Percentiles rank a stretch among this genome's conserved stretches.
phyloP scores from a whole-genome alignment of 2,888 invertebrate species.

The Acanthoscelides obtectus region DNA sequence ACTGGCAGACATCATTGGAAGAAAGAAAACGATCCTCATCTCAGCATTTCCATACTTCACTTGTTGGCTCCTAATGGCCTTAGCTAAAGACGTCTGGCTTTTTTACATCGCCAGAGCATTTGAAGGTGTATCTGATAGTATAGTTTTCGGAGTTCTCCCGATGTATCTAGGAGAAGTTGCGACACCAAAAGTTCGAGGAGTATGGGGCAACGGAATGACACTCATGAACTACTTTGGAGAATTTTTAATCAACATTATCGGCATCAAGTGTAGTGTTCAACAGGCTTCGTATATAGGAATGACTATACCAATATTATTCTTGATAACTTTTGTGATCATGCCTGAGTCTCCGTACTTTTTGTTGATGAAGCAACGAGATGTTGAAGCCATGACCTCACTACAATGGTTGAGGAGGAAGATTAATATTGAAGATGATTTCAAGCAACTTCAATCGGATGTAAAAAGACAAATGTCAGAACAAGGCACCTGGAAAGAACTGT shows the following conservation, averaged over 20 bases:
- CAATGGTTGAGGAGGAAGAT: conserved; percentile 26
- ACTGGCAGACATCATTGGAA: conserved; percentile 33
- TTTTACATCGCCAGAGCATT: conserved; percentile 35
- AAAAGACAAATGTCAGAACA: conserved; percentile 37
- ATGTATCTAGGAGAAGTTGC: conserved; percentile 32
- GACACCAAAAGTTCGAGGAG: conserved; percentile 34
- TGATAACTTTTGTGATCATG: conserved; percentile 54
- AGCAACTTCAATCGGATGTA: conserved; percentile 29
- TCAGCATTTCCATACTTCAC: conserved; percentile 32
- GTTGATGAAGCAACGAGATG: conserved; percentile 28
- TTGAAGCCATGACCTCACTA: conserved; percentile 30
- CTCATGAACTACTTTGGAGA: conserved; percentile 31
- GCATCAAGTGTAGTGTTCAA: conserved; percentile 47
- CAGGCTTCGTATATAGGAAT: conserved; percentile 54
- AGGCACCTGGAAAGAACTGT: conserved; percentile 35
- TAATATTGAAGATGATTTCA: conserved; percentile 31
- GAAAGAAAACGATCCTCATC: conserved; percentile 33
- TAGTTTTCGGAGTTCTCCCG: conserved; percentile 30
- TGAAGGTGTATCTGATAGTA: conserved; percentile 33
- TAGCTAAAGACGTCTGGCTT: conserved; percentile 30
- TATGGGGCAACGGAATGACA: conserved; percentile 34
- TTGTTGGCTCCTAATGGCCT: conserved; percentile 27
- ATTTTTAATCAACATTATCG: conserved; percentile 48
- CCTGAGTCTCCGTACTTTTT: conserved; percentile 53
- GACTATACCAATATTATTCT: conserved; percentile 53